Base-by-base conservation (phyloP, 2,888 invertebrate genomes). In the Acronicta leporina region DNA sequence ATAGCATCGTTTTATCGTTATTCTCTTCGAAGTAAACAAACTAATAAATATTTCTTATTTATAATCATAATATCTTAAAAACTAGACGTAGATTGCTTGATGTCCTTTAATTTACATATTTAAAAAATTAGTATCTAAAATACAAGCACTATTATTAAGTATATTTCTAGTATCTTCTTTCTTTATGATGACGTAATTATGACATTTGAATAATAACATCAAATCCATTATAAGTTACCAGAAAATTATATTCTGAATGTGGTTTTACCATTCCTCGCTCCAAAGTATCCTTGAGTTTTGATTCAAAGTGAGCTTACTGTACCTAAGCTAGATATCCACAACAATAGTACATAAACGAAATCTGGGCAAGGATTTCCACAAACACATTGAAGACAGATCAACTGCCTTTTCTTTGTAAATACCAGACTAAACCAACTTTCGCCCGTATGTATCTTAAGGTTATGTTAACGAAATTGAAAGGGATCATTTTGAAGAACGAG, bases 371-470 rank as follows among this genome's bases (percentile, higher is more conserved):
- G 63, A 60, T 60, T 69, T 62, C 35, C 48, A 14, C 20, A 14
- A 49, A 58, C 10, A 40, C 52, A 69, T 69, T 46, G 43, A 62
- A 73, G 59, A 44, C 30, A 54, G 73, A 75, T 75, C 56, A 73
- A 56, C 47, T 25, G 43, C 38, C 27, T 47, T 75, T 61, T 64
- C 44, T 63, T 55, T 46, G 44, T 55, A 43, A 47, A 50, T 27
- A 20, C 27, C 15, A 35, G 33, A 52, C 51, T 58, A 49, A 56
- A 10, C 7, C 9, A 35, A 33, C 43, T 57, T 43, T 41, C 5
- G 20, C 8, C 16, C 16, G n/a, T n/a, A 15, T 53, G 27, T 56
- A 46, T 44, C 43, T 57, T 43, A 27, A 43, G 43, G 30, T 42
- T 43, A 41, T 27, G 49, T 48, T 11, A 42, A 25, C 20, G 46